phyloP scores from a whole-genome alignment of 2,113 vertebrate species.

The Osmerus eperlanus region DNA sequence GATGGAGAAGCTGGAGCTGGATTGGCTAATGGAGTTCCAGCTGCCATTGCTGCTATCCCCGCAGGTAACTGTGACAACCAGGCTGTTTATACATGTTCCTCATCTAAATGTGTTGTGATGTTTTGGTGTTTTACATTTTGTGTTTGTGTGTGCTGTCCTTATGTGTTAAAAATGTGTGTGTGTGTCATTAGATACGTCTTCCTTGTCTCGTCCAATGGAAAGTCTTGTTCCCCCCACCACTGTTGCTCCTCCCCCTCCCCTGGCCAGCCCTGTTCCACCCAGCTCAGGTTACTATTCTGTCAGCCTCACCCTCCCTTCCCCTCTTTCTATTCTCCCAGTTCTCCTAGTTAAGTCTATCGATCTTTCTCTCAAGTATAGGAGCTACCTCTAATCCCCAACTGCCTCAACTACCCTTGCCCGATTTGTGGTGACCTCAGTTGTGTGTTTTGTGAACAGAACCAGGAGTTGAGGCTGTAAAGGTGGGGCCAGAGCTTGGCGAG shows the following conservation, averaged over 20 bases:
- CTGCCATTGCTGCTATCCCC: background rate
- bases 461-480: conserved; percentile 51
- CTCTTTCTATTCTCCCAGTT: background rate
- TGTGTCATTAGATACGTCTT: conserved; percentile 78
- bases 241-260: conserved; percentile 76
- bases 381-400: background rate
- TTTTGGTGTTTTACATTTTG: conserved; percentile 57
- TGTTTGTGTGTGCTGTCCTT: conserved; percentile 45
- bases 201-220: conserved; percentile 90
- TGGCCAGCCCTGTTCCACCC: conserved; percentile 33
- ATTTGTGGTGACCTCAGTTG: conserved; percentile 2
- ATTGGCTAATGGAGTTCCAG: conserved; percentile 7
- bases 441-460: conserved; percentile 23
- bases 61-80: conserved; percentile 20
- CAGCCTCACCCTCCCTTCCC: background rate
- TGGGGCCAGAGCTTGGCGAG: conserved; percentile 49
- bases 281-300: conserved; percentile 42
- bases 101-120: too few species aligned
- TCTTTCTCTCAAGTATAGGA: background rate
- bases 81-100: background rate
- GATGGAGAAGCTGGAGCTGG: conserved; percentile 1
- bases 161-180: conserved; percentile 47
- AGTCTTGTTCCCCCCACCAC: conserved; percentile 79
- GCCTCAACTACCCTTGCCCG: background rate
- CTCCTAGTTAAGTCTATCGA: background rate